These are phyloP conservation scores for Euclidia mi DNA, from an alignment of 2,888 invertebrate genomes.

Conservation along the genomic window DNA sequence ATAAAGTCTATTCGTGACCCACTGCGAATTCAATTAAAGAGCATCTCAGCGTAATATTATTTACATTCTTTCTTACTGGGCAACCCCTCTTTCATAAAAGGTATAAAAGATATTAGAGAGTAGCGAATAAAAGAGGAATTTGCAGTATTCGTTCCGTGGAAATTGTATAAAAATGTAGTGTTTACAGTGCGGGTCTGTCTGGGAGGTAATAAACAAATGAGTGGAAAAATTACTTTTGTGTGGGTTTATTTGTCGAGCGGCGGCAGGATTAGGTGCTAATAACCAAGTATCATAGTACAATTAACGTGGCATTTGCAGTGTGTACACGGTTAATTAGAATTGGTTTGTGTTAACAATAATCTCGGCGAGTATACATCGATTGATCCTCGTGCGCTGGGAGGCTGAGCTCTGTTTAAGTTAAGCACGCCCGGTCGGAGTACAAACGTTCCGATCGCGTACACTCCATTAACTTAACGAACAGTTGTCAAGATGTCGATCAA, in stretches of 20 bases:
- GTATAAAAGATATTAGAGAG: conserved; percentile 58
- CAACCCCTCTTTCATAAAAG: conserved; percentile 58
- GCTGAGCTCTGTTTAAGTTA: conserved; percentile 57
- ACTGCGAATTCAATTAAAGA: conserved; percentile 79
- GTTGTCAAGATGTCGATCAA: conserved; percentile 89
- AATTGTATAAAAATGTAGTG: conserved; percentile 20
- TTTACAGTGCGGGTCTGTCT: conserved; percentile 13
- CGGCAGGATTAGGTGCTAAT: conserved; percentile 5
- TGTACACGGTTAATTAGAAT: conserved; percentile 67
- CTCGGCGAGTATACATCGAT: conserved; percentile 60
- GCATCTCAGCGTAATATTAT: conserved; percentile 75
- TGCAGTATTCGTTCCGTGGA: conserved; percentile 40
- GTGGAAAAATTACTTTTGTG: conserved; percentile 9
- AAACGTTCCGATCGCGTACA: conserved; percentile 77
- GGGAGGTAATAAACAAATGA: conserved; percentile 8
- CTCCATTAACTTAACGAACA: conserved; percentile 89
- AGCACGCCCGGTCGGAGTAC: conserved; percentile 63
- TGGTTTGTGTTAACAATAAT: conserved; percentile 65
- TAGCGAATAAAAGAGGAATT: conserved; percentile 52
- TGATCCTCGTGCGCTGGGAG: conserved; percentile 58
- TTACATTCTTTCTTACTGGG: conserved; percentile 66
- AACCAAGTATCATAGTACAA: conserved; percentile 33
- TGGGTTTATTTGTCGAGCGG: conserved; percentile 1
- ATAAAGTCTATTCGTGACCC: conserved; percentile 79
- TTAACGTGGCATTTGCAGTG: conserved; percentile 42